phyloP scores from a whole-genome alignment of 2,888 invertebrate species.

The Tachystola acroxantha region DNA sequence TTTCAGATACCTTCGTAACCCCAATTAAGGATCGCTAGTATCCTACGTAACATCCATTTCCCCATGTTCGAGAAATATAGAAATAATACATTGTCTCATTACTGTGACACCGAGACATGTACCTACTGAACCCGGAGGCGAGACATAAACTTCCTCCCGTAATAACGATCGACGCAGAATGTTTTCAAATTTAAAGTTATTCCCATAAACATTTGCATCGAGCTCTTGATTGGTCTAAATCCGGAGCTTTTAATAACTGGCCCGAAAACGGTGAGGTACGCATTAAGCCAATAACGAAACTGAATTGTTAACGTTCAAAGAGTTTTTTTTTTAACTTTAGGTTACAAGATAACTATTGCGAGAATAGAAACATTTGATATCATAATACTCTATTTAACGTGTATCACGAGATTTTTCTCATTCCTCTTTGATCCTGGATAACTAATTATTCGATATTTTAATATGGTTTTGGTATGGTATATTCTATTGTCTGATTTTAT shows the following conservation, averaged over 20 bases:
- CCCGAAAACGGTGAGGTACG: background rate
- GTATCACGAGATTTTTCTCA: too few species aligned
- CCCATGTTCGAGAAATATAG: too few species aligned
- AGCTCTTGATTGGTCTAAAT: slow-evolving; percentile 17
- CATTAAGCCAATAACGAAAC: background rate
- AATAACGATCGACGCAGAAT: slow-evolving; percentile 22
- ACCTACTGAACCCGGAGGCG: slow-evolving; percentile 15
- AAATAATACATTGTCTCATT: slow-evolving; percentile 11
- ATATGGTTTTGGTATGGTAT: too few species aligned
- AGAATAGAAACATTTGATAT: too few species aligned
- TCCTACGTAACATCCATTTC: too few species aligned
- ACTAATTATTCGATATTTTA: too few species aligned
- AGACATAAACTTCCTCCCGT: slow-evolving; percentile 39
- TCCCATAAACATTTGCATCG: slow-evolving; percentile 11
- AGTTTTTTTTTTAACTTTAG: too few species aligned
- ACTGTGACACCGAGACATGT: slow-evolving; percentile 14
- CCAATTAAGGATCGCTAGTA: background rate
- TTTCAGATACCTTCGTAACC: too few species aligned
- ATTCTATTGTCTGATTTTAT: too few species aligned
- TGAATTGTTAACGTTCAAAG: background rate
- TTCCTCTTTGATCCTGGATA: too few species aligned
- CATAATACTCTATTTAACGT: too few species aligned
- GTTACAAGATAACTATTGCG: too few species aligned
- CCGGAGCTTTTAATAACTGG: background rate
- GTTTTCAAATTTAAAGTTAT: slow-evolving; percentile 21